Percentiles rank a stretch among this genome's conserved stretches.
phyloP scores from a whole-genome alignment of 2,113 vertebrate genomes.

The Callithrix jacchus region DNA sequence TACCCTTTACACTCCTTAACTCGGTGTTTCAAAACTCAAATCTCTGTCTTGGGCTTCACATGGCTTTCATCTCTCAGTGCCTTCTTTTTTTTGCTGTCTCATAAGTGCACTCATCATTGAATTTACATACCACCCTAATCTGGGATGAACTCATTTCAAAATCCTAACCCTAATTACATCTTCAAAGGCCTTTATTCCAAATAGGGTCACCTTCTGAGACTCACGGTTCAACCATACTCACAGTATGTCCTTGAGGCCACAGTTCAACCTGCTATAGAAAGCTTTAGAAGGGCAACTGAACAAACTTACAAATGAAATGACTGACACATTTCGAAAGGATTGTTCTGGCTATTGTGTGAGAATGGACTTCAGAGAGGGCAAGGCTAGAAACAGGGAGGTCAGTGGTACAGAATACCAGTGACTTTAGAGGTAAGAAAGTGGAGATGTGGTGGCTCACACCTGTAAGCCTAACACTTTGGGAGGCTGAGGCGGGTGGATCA shows the following conservation, averaged over 20 bases:
- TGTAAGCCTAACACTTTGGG: no score
- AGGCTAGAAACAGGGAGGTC: neutral
- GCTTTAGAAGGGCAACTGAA: neutral
- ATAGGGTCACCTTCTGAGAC: neutral
- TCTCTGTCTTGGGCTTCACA: neutral
- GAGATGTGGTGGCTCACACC: neutral
- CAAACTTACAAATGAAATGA: neutral
- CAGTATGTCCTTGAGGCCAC: neutral
- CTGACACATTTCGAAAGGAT: neutral
- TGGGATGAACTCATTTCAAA: neutral
- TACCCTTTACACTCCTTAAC: neutral
- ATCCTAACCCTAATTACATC: neutral
- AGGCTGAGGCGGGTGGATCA: no score
- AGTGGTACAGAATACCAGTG: neutral
- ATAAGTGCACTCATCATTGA: neutral
- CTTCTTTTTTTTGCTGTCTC: neutral
- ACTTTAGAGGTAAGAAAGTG: neutral
- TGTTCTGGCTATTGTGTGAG: neutral
- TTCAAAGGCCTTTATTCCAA: slow-evolving; percentile 7
- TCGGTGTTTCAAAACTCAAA: neutral
- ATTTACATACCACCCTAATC: neutral
- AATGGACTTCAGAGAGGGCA: neutral
- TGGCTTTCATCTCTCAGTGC: neutral
- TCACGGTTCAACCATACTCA: no score
- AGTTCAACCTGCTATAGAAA: neutral